Conservation (phyloP, 2,113 vertebrate species). For the Anser cygnoides region DNA sequence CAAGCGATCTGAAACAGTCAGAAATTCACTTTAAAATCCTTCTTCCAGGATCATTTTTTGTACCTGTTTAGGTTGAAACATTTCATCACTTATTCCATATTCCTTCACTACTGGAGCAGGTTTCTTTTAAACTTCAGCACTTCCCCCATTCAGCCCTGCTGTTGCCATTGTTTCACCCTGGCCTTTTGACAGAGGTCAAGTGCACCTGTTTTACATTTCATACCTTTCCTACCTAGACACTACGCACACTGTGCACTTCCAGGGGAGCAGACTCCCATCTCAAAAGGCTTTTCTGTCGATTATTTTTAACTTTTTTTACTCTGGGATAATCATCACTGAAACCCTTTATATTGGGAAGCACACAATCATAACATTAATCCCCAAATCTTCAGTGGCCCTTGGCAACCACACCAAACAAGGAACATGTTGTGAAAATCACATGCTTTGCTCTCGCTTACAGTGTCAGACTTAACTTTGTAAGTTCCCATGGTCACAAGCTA, state of each 20-base stretch:
- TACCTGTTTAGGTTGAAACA: neutral
- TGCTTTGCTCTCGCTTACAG: neutral
- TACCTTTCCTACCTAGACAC: constrained; percentile 32
- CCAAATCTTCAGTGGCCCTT: neutral
- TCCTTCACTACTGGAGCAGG: neutral
- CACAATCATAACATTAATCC: neutral
- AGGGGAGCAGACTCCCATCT: neutral
- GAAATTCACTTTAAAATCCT: neutral
- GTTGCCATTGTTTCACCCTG: constrained; percentile 2
- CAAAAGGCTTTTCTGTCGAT: constrained; percentile 3
- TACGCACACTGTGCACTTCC: neutral
- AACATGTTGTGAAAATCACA: neutral
- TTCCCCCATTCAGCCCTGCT: neutral
- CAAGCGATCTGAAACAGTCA: neutral
- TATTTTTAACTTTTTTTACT: constrained; percentile 17
- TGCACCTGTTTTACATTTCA: constrained; percentile 3
- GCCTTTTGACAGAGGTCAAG: constrained; percentile 47
- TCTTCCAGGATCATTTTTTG: neutral
- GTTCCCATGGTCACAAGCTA: neutral
- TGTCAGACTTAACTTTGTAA: neutral
- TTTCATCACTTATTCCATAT: neutral
- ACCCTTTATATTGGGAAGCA: neutral
- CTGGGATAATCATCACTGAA: neutral
- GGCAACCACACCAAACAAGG: neutral
- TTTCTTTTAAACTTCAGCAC: neutral